phyloP scores from a whole-genome alignment of 2,797 vertebrate genomes.

The Pangasius djambal region DNA sequence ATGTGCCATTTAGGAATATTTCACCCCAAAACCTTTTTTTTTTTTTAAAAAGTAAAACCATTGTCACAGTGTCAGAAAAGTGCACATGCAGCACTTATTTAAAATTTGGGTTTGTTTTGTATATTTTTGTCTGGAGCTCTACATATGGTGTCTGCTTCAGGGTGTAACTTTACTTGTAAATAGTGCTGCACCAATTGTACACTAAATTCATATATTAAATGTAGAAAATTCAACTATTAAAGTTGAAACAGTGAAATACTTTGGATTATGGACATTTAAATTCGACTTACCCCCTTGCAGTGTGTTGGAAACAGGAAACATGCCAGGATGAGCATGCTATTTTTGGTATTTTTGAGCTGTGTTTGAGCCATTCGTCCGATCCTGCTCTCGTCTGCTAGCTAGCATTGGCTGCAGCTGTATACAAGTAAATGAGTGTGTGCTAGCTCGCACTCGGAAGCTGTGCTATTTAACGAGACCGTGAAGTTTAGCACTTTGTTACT shows the following conservation, averaged over 20 bases:
- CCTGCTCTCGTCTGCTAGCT: background rate
- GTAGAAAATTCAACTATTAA: too few species aligned
- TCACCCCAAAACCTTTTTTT: background rate
- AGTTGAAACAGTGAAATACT: background rate
- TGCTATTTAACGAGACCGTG: background rate
- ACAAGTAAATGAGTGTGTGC: background rate
- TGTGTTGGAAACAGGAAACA: background rate
- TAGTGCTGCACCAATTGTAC: background rate
- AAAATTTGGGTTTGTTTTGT: too few species aligned
- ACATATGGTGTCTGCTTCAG: background rate
- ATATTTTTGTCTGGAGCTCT: background rate
- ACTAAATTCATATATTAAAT: background rate
- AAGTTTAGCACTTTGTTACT: constrained; percentile 3
- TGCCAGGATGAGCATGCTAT: background rate
- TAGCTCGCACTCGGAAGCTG: background rate
- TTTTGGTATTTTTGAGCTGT: background rate
- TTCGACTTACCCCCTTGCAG: background rate
- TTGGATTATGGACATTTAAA: too few species aligned
- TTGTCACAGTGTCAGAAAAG: background rate
- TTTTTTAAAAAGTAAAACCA: background rate
- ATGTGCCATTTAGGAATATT: background rate
- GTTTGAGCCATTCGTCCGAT: background rate
- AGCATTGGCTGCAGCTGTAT: background rate
- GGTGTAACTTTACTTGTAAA: background rate
- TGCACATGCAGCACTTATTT: background rate